Conservation (phyloP, 2,888 invertebrate genomes). For the Drosophila atroscutellata region DNA sequence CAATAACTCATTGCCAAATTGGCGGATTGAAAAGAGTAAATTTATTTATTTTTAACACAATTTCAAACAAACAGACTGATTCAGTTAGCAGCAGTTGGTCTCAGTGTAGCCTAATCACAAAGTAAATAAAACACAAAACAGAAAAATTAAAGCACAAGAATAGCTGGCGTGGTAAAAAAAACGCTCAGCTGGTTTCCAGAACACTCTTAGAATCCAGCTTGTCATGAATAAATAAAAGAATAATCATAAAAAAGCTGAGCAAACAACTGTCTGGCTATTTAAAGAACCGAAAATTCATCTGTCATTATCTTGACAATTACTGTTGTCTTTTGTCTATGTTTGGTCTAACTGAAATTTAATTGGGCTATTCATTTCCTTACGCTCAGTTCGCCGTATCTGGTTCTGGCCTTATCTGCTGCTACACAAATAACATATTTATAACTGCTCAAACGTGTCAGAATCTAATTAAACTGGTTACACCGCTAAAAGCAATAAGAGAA, state of each 20-base stretch:
- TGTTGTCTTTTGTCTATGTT: background rate
- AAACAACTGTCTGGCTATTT: background rate
- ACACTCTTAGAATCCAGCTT: background rate
- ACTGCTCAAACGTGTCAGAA: slow-evolving; percentile 3
- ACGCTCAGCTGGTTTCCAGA: slow-evolving; percentile 9
- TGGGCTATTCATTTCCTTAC: background rate
- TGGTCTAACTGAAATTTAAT: slow-evolving; percentile 18
- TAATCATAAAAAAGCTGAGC: background rate
- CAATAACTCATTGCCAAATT: slow-evolving; percentile 8
- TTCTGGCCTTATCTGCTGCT: slow-evolving; percentile 10
- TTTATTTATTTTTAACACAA: slow-evolving; percentile 1
- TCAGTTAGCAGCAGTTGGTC: slow-evolving; percentile 26
- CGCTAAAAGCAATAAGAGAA: background rate
- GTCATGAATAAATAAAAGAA: background rate
- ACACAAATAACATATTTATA: slow-evolving; percentile 6
- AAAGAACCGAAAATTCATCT: background rate
- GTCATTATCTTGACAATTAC: background rate
- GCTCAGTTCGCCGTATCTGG: slow-evolving; percentile 5
- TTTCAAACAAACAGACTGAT: slow-evolving; percentile 1
- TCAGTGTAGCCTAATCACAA: slow-evolving; percentile 7
- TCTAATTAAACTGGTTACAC: background rate
- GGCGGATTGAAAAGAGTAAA: slow-evolving; percentile 15
- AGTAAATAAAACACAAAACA: slow-evolving; percentile 11
- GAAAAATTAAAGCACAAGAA: slow-evolving; percentile 19
- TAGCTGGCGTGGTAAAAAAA: slow-evolving; percentile 19